Percentiles rank a stretch among this genome's conserved stretches.
Evolutionary conservation across 2,113 vertebrate species (phyloP).

Genomic region (Tonatia bakeri): DNA sequence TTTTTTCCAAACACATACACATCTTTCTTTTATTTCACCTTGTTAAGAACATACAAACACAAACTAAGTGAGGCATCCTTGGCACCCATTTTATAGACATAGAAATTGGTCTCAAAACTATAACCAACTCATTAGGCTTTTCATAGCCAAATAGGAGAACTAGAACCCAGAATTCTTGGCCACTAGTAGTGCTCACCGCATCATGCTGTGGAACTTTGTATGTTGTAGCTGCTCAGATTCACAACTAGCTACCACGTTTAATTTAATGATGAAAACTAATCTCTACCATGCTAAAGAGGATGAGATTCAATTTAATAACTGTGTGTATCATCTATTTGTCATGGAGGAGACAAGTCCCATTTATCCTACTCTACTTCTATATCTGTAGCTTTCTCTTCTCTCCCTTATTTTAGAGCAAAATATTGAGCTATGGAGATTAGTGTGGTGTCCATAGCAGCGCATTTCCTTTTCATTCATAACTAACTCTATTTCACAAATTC

Average conservation of each 20-base stretch:
- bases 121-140: neutral
- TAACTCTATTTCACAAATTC: neutral
- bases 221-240: neutral
- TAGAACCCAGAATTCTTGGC: neutral
- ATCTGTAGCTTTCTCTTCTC: neutral
- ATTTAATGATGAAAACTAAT: neutral
- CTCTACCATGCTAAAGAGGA: neutral
- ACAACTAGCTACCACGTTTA: neutral
- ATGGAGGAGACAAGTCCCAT: neutral
- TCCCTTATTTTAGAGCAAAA: neutral
- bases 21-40: constrained; percentile 5
- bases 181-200: neutral
- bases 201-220: neutral
- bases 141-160: neutral
- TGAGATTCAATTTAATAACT: neutral
- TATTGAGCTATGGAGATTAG: neutral
- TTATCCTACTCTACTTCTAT: neutral
- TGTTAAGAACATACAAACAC: neutral
- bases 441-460: neutral
- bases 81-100: neutral
- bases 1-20: neutral
- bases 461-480: neutral
- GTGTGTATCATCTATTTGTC: neutral
- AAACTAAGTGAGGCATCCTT: neutral
- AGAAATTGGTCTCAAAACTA: neutral